Base-by-base conservation (phyloP, 2,113 vertebrate species). In the Rhadina sibilatrix region DNA sequence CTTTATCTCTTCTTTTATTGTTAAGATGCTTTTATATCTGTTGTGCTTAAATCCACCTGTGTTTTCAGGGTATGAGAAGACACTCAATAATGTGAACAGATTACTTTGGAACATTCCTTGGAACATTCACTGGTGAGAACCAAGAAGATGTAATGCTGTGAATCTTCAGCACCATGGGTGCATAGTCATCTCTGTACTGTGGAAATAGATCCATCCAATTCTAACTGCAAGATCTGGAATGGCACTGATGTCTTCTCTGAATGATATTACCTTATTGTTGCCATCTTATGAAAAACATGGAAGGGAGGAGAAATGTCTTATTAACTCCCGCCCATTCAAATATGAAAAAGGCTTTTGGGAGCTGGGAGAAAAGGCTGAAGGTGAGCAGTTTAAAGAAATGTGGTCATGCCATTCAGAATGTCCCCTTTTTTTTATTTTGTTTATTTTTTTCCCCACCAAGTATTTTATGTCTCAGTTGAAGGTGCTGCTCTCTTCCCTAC, bases 391-490 rank as follows among this genome's bases (percentile, higher is more conserved):
- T 28, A 33, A 23, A 69, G 25, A 66, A 46, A 10, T 28, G 17
- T 6, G 5, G 20, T 28, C 0, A 0, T 74, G 28, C 10, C 7
- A 44, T 50, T 81, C 38, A 59, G 22, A 74, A 53, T 78, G 30
- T 56, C 10, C 15, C 49, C 61, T 61, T 50, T 15, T 5, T 3
- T n/a, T n/a, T n/a, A n/a, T n/a, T n/a, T 52, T 49, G 8, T 20
- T 30, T 15, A 4, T 50, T 74, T 80, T 56, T 3, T 40, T 6
- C 4, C 1, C 12, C 10, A 64, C 7, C 4, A 28, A 38, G 3
- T 61, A n/a, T 8, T 81, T 9, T 7, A 38, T 17, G 30, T 42
- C n/a, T 85, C 16, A 65, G 14, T 14, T 79, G n/a, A 78, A 83
- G 12, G 3, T n/a, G 18, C 4, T 71, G 4, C 11, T 78, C 4